Conservation (phyloP, 2,888 invertebrate genomes). For the Myopa testacea region DNA sequence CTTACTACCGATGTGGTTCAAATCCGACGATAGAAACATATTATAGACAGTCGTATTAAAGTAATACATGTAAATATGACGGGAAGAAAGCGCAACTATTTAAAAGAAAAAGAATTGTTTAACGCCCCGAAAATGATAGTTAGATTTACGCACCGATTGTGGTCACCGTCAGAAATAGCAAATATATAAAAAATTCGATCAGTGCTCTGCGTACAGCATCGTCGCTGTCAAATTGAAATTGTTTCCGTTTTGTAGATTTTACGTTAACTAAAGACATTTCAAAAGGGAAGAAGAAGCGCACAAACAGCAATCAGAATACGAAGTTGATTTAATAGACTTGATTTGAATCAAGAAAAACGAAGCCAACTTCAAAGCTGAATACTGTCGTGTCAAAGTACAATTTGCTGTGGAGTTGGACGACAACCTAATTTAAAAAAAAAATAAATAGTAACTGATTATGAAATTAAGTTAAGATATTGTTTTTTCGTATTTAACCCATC, state of each 20-base stretch:
- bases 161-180: constrained; percentile 47
- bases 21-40: constrained; percentile 44
- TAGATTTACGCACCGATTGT: constrained; percentile 46
- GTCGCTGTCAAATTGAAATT: constrained; percentile 33
- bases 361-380: no score
- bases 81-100: constrained; percentile 48
- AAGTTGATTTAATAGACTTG: no score
- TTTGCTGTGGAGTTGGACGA: no score
- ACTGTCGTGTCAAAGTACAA: no score
- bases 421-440: no score
- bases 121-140: not conserved
- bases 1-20: constrained; percentile 38
- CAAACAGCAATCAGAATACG: no score
- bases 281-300: not conserved
- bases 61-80: constrained; percentile 52
- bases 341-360: no score
- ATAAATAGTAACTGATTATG: no score
- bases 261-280: not conserved
- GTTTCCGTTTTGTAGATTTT: not conserved
- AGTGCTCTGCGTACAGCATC: constrained; percentile 41
- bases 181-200: constrained; percentile 47
- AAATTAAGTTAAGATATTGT: no score
- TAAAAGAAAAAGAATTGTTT: not conserved
- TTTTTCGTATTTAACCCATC: no score
- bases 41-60: constrained; percentile 50